Conservation (phyloP, 2,797 vertebrate genomes). For the Lateolabrax maculatus region DNA sequence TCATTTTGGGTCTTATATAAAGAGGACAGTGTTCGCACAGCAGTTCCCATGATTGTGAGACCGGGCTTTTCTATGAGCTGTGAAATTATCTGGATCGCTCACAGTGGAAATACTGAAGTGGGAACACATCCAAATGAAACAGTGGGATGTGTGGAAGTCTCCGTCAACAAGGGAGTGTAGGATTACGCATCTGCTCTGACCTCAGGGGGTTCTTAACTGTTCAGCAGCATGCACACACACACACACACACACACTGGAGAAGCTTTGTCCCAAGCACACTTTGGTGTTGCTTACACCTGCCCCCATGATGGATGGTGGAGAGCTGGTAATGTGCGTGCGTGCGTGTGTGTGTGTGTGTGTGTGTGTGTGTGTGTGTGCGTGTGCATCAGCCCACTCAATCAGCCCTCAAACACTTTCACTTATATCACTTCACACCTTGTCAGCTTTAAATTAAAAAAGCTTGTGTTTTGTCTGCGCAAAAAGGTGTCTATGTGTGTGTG, state of each 20-base stretch:
- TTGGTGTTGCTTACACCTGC: conserved; percentile 74
- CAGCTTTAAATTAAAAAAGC: conserved; percentile 16
- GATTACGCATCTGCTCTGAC: conserved; percentile 77
- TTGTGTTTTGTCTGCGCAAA: neutral
- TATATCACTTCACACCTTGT: conserved; percentile 31
- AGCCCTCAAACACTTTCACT: conserved; percentile 21
- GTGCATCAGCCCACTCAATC: conserved; percentile 24
- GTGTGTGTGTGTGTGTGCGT: conserved; percentile 10
- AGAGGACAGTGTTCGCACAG: conserved; percentile 61
- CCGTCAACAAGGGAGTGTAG: conserved; percentile 64
- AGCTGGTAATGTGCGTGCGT: conserved; percentile 67
- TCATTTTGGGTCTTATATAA: conserved; percentile 64
- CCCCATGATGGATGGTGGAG: conserved; percentile 60
- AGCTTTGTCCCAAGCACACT: conserved; percentile 59
- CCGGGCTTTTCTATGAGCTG: conserved; percentile 68
- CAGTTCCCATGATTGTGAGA: conserved; percentile 69
- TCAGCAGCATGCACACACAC: conserved; percentile 26
- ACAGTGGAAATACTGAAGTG: conserved; percentile 67
- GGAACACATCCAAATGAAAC: conserved; percentile 75
- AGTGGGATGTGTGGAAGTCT: conserved; percentile 64
- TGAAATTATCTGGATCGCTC: conserved; percentile 74
- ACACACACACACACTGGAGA: conserved; percentile 11
- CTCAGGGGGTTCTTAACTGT: conserved; percentile 73
- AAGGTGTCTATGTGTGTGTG: neutral
- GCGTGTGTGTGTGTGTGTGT: conserved; percentile 8